A percentile compares a stretch with the other conserved stretches of the same genome.
phyloP scores from a whole-genome alignment of 2,113 vertebrate genomes.

The Polyodon spathula region DNA sequence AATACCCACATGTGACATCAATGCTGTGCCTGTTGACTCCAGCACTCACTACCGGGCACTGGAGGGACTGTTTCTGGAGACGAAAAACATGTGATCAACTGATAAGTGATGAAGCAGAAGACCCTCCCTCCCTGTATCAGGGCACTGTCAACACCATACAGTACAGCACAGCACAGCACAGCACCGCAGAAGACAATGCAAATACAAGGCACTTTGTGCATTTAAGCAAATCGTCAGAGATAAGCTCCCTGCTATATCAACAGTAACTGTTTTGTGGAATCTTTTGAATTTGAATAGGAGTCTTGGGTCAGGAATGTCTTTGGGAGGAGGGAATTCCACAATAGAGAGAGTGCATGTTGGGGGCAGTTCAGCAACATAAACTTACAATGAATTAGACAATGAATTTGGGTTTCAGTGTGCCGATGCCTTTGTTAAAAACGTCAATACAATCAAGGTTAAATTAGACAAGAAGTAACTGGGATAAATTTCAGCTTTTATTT shows the following conservation, averaged over 20 bases:
- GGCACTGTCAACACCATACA: background rate
- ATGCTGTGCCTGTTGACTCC: no score
- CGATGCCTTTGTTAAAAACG: no score
- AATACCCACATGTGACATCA: no score
- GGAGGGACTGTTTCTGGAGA: background rate
- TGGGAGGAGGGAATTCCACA: background rate
- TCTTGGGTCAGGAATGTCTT: constrained; percentile 9
- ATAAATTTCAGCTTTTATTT: no score
- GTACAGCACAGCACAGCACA: background rate
- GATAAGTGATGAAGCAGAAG: background rate
- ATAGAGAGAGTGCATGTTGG: background rate
- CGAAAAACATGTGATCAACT: background rate
- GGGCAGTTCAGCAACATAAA: background rate
- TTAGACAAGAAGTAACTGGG: no score
- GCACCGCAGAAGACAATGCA: background rate
- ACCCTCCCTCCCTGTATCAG: background rate
- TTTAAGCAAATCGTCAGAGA: background rate
- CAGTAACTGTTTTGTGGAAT: no score
- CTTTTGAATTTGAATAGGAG: background rate
- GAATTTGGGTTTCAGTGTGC: background rate
- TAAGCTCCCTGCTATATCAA: no score
- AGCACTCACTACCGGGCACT: no score
- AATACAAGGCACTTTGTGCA: background rate
- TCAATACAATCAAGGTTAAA: no score
- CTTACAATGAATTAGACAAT: constrained; percentile 1